Conservation (phyloP, 1,140 invertebrate species). For the Dinothrombium tinctorium region DNA sequence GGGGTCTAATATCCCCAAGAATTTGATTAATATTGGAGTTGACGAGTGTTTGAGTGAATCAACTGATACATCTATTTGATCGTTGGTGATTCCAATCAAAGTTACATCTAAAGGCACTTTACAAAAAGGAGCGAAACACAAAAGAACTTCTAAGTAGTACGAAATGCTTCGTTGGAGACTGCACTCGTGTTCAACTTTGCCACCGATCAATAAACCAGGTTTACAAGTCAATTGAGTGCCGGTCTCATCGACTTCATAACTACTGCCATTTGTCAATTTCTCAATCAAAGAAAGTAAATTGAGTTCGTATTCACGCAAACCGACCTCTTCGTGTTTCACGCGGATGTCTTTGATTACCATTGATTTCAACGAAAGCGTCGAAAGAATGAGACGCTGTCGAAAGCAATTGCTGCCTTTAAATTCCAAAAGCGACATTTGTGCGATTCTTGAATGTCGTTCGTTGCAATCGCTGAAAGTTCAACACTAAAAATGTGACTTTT, state of each 20-base stretch:
- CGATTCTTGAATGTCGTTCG: too few relatives aligned
- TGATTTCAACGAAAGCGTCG: constrained; percentile 65
- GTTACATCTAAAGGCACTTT: constrained; percentile 60
- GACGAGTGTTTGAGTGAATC: constrained; percentile 57
- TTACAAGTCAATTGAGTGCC: constrained; percentile 62
- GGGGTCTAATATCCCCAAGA: constrained; percentile 1
- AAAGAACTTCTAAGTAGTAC: constrained; percentile 73
- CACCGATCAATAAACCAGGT: constrained; percentile 70
- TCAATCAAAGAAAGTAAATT: constrained; percentile 69
- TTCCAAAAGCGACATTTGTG: too few relatives aligned
- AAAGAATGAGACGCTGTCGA: constrained; percentile 58
- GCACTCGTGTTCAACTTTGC: constrained; percentile 64
- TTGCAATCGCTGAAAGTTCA: too few relatives aligned
- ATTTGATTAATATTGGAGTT: constrained; percentile 47
- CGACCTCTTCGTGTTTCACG: constrained; percentile 46
- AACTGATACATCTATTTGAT: constrained; percentile 32
- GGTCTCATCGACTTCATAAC: constrained; percentile 69
- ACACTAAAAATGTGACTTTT: too few relatives aligned
- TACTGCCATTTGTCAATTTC: constrained; percentile 78
- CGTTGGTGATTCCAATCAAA: constrained; percentile 71
- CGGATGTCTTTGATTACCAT: constrained; percentile 68
- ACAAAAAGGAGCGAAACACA: constrained; percentile 79
- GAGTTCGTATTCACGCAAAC: constrained; percentile 74
- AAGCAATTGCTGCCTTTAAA: constrained; percentile 77
- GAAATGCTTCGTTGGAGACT: constrained; percentile 50